A percentile compares a stretch with the other conserved stretches of the same genome.
These are phyloP conservation scores for Pangasius krempfi DNA, from an alignment of 2,797 vertebrate species.

Conservation along the genomic window DNA sequence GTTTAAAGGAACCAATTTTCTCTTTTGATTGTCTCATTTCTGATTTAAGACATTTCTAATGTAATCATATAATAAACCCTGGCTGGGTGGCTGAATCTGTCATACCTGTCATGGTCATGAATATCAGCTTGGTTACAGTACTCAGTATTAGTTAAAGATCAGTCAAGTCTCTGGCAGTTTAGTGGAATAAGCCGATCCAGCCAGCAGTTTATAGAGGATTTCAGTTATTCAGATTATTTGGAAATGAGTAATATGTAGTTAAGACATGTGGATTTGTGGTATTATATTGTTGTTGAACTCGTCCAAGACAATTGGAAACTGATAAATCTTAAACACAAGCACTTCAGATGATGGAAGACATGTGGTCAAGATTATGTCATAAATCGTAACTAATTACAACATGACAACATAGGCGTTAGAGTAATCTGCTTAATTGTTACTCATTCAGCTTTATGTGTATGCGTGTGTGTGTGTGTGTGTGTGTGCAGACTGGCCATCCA, in stretches of 20 bases:
- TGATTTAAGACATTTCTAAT: not conserved
- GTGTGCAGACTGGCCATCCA: conserved; percentile 25
- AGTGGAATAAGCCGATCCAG: not conserved
- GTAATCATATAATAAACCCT: not conserved
- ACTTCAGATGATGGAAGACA: not conserved
- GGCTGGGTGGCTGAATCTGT: not conserved
- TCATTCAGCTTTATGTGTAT: not conserved
- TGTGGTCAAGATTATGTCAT: not conserved
- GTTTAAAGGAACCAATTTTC: not conserved
- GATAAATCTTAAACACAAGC: not conserved
- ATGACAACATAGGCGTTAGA: not conserved
- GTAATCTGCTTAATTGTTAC: not conserved
- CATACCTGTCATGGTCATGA: not conserved
- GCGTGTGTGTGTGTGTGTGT: not conserved
- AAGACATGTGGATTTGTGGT: not conserved
- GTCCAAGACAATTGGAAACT: not conserved
- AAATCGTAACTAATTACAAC: not conserved
- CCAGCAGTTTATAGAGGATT: not conserved
- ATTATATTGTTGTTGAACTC: not conserved
- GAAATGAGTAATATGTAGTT: not conserved
- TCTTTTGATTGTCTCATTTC: not conserved
- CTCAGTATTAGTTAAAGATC: not conserved
- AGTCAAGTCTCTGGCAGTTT: not conserved
- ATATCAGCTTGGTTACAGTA: not conserved
- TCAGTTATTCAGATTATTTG: not conserved